Conservation (phyloP, 2,113 vertebrate species). For the Corynorhinus townsendii region DNA sequence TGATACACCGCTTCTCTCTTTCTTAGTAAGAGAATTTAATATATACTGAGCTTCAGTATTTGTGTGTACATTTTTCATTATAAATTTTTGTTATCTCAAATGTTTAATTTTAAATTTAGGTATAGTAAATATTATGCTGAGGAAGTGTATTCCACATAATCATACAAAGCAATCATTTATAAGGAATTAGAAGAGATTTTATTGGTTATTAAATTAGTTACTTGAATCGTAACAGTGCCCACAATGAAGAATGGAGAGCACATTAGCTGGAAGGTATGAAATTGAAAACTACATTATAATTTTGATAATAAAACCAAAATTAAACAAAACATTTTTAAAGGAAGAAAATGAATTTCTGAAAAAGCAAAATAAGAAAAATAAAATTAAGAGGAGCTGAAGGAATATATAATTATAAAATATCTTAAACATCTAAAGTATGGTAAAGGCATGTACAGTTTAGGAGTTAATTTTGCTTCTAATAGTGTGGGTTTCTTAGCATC, state of each 20-base stretch:
- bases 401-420: conserved; percentile 42
- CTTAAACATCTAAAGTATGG: not conserved
- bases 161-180: conserved; percentile 59
- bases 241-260: conserved; percentile 33
- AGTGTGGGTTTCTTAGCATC: not conserved
- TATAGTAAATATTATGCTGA: conserved; percentile 58
- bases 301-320: conserved; percentile 51
- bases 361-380: conserved; percentile 47
- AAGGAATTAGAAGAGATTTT: conserved; percentile 60
- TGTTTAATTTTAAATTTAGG: conserved; percentile 48
- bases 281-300: conserved; percentile 54
- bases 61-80: not conserved
- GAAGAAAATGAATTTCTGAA: not conserved
- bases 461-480: conserved; percentile 10
- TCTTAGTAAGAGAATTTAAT: conserved; percentile 50
- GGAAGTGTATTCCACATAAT: conserved; percentile 53
- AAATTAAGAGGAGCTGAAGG: conserved; percentile 56
- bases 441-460: not conserved
- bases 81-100: conserved; percentile 17
- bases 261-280: conserved; percentile 62
- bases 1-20: conserved; percentile 8
- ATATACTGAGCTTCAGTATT: conserved; percentile 12
- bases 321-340: not conserved
- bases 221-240: not conserved
- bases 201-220: conserved; percentile 63